These are phyloP conservation scores for Sebastolobus alascanus DNA, from an alignment of 2,797 vertebrate species.

Conservation along the genomic window DNA sequence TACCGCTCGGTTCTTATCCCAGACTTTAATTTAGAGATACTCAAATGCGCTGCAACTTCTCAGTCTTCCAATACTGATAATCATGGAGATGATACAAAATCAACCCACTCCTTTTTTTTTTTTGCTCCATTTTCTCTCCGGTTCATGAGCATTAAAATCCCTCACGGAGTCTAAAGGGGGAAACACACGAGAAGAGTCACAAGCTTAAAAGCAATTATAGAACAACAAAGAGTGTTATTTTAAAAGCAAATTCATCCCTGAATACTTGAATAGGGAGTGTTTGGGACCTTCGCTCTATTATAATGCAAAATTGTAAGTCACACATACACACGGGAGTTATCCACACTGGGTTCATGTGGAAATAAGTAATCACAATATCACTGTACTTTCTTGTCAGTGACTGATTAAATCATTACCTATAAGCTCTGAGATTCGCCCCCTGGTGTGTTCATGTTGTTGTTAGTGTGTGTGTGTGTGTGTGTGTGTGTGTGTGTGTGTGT, in stretches of 20 bases:
- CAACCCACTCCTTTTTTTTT: constrained; percentile 23
- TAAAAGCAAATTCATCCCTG: constrained; percentile 11
- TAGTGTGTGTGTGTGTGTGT: constrained; percentile 34
- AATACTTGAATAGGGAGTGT: neutral
- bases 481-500: constrained; percentile 22
- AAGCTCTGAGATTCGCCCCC: constrained; percentile 62
- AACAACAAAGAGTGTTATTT: neutral
- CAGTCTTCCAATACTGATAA: constrained; percentile 47
- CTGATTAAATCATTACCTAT: constrained; percentile 86
- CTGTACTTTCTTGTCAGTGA: constrained; percentile 82
- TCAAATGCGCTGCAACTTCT: constrained; percentile 48
- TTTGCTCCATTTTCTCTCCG: constrained; percentile 12
- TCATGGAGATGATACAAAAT: constrained; percentile 41
- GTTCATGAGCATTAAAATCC: constrained; percentile 30
- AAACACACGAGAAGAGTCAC: constrained; percentile 5
- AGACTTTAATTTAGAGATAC: constrained; percentile 63
- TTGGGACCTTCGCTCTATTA: constrained; percentile 1
- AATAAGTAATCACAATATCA: constrained; percentile 80
- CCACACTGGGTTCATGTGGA: constrained; percentile 44
- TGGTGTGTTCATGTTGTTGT: constrained; percentile 61
- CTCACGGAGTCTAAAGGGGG: constrained; percentile 2
- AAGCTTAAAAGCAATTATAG: neutral
- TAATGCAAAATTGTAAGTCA: neutral
- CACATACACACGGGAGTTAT: constrained; percentile 14
- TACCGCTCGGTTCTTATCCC: constrained; percentile 46